Base-by-base conservation (phyloP, 2,113 vertebrate species). In the Heterochromis multidens region DNA sequence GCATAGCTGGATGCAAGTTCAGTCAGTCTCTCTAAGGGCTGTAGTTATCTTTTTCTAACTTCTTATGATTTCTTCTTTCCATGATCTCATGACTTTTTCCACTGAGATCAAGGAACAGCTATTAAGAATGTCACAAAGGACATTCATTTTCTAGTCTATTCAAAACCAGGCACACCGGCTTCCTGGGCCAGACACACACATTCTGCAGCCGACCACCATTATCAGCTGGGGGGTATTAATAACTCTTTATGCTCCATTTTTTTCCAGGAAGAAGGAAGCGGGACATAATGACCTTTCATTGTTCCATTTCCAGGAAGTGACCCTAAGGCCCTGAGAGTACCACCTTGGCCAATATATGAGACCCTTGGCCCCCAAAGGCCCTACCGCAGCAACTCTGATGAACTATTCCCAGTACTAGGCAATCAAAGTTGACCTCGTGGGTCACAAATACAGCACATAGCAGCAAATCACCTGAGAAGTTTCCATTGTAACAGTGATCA, bases 221-320 rank as follows among this genome's bases (percentile, higher is more conserved):
- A 87, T 91, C 84, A 91, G 88, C 86, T 65, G 54, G 27, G 33
- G 82, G 62, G 72, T 94, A 95, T 95, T 95, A 93, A 95, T 95
- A 95, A 94, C 88, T 83, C 58, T 87, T 90, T 87, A 80, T 62
- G 59, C 37, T 80, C 27, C 37, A 17, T 80, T 91, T 93, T 72
- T 93, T 93, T 90, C 89, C 91, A 93, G 82, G 93, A 93, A 94
- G 82, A 61, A 80, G 88, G 88, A 92, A 91, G 88, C 79, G 60
- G 80, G 61, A 79, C 63, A 92, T 82, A 94, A 92, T 85, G 91
- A 91, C 90, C 92, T 85, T 88, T 89, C 88, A 94, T 92, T 95
- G 94, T 95, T 93, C 82, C 70, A 77, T 85, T 94, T 95, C 92
- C 91, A 92, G 92, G 92, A 95, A 93, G 90, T 92, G 82, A 82